These are phyloP conservation scores for Nannospalax galili DNA, from an alignment of 2,113 vertebrate species.

Conservation along the genomic window DNA sequence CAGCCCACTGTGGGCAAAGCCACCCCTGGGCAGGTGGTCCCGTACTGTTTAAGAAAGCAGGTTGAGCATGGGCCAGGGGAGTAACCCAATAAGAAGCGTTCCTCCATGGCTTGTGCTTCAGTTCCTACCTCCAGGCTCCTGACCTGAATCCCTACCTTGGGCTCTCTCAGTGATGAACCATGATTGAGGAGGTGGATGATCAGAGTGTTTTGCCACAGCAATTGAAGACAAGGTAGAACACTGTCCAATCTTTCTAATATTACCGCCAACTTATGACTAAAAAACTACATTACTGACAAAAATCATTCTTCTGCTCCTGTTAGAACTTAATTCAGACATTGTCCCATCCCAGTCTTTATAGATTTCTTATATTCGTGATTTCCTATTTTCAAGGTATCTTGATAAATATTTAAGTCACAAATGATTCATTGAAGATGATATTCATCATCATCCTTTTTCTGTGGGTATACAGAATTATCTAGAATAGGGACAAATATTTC, in stretches of 20 bases:
- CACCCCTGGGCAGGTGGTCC: too few relatives aligned
- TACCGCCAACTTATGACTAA: neutral
- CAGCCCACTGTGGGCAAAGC: too few relatives aligned
- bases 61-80: too few relatives aligned
- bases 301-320: neutral
- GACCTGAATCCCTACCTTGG: too few relatives aligned
- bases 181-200: too few relatives aligned
- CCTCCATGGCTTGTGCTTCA: too few relatives aligned
- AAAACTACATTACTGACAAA: neutral
- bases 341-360: neutral
- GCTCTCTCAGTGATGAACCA: too few relatives aligned
- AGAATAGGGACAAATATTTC: neutral
- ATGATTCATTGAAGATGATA: slow-evolving; percentile 49
- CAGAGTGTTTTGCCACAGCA: too few relatives aligned
- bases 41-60: too few relatives aligned
- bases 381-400: slow-evolving; percentile 50
- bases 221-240: too few relatives aligned
- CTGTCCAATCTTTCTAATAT: neutral
- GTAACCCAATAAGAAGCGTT: too few relatives aligned
- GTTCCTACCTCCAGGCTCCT: too few relatives aligned
- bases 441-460: slow-evolving; percentile 45
- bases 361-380: neutral
- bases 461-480: neutral
- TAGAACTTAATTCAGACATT: neutral
- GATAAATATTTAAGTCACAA: slow-evolving; percentile 41